phyloP scores from a whole-genome alignment of 2,797 vertebrate species.

The Smutsia temminckii region DNA sequence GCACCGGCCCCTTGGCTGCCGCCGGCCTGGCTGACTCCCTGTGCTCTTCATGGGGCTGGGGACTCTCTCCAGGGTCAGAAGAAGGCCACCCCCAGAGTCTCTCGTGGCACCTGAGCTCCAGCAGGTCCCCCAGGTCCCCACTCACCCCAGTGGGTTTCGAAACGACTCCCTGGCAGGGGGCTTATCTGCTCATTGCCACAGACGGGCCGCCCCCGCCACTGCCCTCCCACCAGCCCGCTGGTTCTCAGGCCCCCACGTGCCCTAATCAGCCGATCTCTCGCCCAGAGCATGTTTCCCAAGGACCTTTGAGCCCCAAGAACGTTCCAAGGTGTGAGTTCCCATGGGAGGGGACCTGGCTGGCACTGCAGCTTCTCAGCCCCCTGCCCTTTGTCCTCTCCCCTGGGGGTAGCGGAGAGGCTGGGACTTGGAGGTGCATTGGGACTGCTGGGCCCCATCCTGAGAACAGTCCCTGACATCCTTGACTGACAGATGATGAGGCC shows the following conservation, averaged over 20 bases:
- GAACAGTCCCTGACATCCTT: background rate
- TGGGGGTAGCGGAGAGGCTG: background rate
- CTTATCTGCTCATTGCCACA: conserved; percentile 79
- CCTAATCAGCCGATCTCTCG: conserved; percentile 80
- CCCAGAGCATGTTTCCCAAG: conserved; percentile 80
- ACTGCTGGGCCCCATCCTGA: background rate
- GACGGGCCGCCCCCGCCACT: conserved; percentile 49
- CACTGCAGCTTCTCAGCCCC: background rate
- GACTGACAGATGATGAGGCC: background rate
- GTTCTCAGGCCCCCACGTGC: conserved; percentile 80
- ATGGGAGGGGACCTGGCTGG: background rate
- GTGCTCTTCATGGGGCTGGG: accelerated
- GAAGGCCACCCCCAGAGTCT: background rate
- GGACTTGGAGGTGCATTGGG: background rate
- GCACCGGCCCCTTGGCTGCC: background rate
- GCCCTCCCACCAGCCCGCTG: background rate
- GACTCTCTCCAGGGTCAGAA: background rate
- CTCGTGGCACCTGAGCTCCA: background rate
- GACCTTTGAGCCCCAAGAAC: conserved; percentile 86
- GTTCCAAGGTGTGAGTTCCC: conserved; percentile 74
- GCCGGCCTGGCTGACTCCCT: background rate
- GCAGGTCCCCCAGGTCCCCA: background rate
- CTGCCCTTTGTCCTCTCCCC: background rate
- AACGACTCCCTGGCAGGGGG: conserved; percentile 77
- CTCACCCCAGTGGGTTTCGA: conserved; percentile 50